phyloP scores from a whole-genome alignment of 2,113 vertebrate species.

The Thamnophis sirtalis region DNA sequence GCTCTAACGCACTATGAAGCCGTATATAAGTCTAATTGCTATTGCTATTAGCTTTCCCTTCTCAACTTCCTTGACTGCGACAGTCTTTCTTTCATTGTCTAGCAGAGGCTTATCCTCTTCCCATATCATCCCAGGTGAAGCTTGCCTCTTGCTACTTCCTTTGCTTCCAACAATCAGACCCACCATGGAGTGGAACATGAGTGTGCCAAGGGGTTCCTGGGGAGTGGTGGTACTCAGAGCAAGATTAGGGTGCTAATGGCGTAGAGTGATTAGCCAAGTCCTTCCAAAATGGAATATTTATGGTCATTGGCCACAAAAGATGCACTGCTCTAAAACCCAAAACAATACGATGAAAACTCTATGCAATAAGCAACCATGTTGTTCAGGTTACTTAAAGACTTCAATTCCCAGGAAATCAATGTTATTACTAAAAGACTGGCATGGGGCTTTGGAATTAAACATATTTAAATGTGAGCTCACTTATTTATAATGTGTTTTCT shows the following conservation, averaged over 20 bases:
- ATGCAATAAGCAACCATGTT: neutral
- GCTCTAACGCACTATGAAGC: too few relatives aligned
- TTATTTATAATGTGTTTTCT: neutral
- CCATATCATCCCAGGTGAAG: neutral
- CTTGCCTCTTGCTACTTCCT: neutral
- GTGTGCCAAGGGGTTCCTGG: neutral
- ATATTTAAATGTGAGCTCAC: neutral
- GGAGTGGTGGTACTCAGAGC: neutral
- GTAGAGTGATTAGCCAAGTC: neutral
- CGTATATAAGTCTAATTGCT: too few relatives aligned
- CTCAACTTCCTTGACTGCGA: neutral
- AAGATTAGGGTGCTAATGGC: neutral
- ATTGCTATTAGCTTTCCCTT: neutral
- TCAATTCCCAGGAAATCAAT: neutral
- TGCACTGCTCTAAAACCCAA: neutral
- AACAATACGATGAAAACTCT: neutral
- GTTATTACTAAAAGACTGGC: neutral
- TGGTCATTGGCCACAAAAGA: neutral
- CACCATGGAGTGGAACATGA: neutral
- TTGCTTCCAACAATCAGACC: neutral
- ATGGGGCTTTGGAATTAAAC: neutral
- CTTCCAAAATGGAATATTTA: neutral
- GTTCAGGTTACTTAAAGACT: neutral
- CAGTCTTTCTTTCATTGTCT: neutral
- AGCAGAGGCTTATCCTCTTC: neutral